Percentiles rank a stretch among this genome's conserved stretches.
phyloP scores from a whole-genome alignment of 2,888 invertebrate species.

The Leuctra nigra region DNA sequence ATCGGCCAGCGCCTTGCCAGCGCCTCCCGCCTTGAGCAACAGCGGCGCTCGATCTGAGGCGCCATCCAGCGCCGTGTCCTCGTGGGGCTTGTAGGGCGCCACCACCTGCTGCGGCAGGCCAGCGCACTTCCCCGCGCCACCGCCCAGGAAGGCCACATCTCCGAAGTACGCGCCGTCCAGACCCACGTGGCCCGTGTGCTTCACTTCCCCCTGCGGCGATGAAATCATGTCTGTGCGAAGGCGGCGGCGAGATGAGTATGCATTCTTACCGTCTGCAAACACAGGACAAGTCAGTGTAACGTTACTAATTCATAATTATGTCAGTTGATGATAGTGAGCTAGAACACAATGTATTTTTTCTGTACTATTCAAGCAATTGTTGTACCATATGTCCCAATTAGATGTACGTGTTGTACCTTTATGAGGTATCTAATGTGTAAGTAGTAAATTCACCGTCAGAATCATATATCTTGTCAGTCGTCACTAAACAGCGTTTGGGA shows the following conservation, averaged over 20 bases:
- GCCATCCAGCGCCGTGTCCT: conserved; percentile 45
- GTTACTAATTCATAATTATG: too few species aligned
- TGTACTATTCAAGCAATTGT: too few species aligned
- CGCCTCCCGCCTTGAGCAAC: conserved; percentile 26
- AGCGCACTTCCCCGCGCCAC: conserved; percentile 42
- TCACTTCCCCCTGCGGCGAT: conserved; percentile 91
- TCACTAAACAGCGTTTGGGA: not conserved
- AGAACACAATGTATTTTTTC: too few species aligned
- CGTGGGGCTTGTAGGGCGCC: conserved; percentile 81
- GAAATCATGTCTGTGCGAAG: conserved; percentile 91
- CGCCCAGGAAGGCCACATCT: conserved; percentile 72
- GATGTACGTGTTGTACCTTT: too few species aligned
- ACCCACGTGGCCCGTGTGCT: conserved; percentile 95
- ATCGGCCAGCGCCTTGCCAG: conserved; percentile 40
- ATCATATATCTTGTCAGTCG: too few species aligned
- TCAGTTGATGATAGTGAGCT: too few species aligned
- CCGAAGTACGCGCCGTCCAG: conserved; percentile 96
- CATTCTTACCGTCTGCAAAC: conserved; percentile 60
- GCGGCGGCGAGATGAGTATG: conserved; percentile 46
- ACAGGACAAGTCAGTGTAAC: too few species aligned
- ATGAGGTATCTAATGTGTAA: too few species aligned
- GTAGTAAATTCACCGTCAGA: too few species aligned
- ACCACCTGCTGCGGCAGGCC: conserved; percentile 77
- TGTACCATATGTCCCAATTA: too few species aligned
- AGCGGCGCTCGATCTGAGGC: conserved; percentile 40